A percentile compares a stretch with the other conserved stretches of the same genome.
Conservation (phyloP, 2,888 invertebrate genomes). For the Parthenolecanium corni region DNA sequence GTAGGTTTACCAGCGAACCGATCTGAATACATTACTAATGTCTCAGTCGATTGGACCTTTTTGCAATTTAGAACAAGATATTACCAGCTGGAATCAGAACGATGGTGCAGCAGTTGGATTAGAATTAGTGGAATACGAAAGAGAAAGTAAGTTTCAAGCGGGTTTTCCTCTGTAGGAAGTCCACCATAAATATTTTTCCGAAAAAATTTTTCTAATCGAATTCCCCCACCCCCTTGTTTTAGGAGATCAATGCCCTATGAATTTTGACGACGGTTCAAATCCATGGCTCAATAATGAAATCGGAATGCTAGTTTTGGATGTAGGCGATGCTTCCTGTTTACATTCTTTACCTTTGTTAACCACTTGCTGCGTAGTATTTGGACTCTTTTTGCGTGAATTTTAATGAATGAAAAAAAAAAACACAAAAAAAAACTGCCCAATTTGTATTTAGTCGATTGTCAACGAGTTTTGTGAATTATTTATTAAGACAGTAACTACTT, state of each 20-base stretch:
- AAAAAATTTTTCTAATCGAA: too few relatives aligned
- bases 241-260: conserved; percentile 94
- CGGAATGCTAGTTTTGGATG: conserved; percentile 29
- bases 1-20: conserved; percentile 71
- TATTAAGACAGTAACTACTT: too few relatives aligned
- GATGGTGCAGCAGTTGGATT: conserved; percentile 89
- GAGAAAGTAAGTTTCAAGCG: conserved; percentile 57
- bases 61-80: conserved; percentile 80
- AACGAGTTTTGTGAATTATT: too few relatives aligned
- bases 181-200: too few relatives aligned
- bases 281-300: conserved; percentile 50
- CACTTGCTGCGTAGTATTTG: too few relatives aligned
- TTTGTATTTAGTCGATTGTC: too few relatives aligned
- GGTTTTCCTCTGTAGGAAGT: neutral
- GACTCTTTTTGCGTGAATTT: too few relatives aligned
- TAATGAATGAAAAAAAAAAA: too few relatives aligned
- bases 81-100: conserved; percentile 73
- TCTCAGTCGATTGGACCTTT: conserved; percentile 82
- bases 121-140: conserved; percentile 81
- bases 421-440: too few relatives aligned
- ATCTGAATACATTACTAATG: conserved; percentile 72
- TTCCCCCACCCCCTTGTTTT: too few relatives aligned
- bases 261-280: conserved; percentile 85
- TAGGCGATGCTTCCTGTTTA: conserved; percentile 12
- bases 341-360: neutral